Conservation (phyloP, 1,140 invertebrate species). For the Plodia interpunctella region DNA sequence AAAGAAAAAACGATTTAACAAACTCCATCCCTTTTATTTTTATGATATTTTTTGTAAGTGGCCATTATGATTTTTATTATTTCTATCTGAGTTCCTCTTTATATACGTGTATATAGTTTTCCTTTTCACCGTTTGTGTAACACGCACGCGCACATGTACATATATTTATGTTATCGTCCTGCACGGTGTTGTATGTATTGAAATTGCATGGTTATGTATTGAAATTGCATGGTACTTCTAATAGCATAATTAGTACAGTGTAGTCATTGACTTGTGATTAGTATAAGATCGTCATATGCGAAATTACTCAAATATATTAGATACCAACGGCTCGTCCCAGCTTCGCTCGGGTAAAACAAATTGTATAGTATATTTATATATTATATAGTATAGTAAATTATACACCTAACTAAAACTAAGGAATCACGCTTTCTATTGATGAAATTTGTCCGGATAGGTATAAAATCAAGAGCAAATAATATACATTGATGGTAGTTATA, state of each 20-base stretch:
- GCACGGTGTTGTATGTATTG: background rate
- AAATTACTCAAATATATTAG: background rate
- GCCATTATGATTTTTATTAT: background rate
- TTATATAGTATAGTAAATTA: too few relatives aligned
- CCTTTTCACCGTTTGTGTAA: background rate
- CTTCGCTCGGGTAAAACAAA: too few relatives aligned
- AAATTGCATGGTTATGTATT: background rate
- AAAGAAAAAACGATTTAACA: background rate
- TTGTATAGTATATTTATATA: too few relatives aligned
- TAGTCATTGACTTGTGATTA: background rate
- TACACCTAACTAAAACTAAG: too few relatives aligned
- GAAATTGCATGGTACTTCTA: background rate
- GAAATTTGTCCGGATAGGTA: too few relatives aligned
- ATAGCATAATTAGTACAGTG: background rate
- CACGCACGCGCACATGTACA: background rate
- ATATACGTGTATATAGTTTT: background rate
- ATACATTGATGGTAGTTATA: too few relatives aligned
- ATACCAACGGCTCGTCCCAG: too few relatives aligned
- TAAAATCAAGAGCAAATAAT: too few relatives aligned
- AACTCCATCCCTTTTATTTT: background rate
- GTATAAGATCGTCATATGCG: background rate
- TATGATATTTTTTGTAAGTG: conserved; percentile 5
- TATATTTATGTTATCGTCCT: background rate
- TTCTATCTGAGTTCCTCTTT: background rate
- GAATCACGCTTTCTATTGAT: too few relatives aligned